These are phyloP conservation scores for Ophonus ardosiacus DNA, from an alignment of 2,888 invertebrate species.

Conservation along the genomic window DNA sequence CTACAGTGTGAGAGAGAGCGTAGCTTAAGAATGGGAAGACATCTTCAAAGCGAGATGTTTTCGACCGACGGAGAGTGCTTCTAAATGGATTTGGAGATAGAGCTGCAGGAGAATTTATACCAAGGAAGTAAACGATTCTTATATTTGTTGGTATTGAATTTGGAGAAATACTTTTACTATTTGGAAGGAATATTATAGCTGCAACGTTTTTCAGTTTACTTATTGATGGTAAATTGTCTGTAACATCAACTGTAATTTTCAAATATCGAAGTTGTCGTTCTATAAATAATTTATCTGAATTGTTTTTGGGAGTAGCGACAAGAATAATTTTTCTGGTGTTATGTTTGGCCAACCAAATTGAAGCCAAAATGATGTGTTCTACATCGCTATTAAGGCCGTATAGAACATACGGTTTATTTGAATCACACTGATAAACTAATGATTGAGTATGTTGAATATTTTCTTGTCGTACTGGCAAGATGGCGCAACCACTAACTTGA, in stretches of 20 bases:
- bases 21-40: constrained; percentile 9
- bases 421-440: background rate
- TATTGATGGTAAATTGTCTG: background rate
- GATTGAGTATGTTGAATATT: background rate
- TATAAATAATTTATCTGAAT: background rate
- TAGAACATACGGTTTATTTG: background rate
- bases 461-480: background rate
- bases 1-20: background rate
- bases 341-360: background rate
- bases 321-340: background rate
- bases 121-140: background rate
- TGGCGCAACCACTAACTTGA: background rate
- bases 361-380: background rate
- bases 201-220: background rate
- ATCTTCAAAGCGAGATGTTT: background rate
- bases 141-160: background rate
- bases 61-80: background rate
- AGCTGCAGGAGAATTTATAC: background rate
- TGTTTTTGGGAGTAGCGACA: background rate
- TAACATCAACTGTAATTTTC: background rate
- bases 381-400: background rate
- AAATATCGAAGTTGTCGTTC: background rate
- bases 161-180: background rate
- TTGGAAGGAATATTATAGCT: background rate
- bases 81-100: background rate